Conservation (phyloP, 2,797 vertebrate genomes). For the Micropoecilia bifurca region DNA sequence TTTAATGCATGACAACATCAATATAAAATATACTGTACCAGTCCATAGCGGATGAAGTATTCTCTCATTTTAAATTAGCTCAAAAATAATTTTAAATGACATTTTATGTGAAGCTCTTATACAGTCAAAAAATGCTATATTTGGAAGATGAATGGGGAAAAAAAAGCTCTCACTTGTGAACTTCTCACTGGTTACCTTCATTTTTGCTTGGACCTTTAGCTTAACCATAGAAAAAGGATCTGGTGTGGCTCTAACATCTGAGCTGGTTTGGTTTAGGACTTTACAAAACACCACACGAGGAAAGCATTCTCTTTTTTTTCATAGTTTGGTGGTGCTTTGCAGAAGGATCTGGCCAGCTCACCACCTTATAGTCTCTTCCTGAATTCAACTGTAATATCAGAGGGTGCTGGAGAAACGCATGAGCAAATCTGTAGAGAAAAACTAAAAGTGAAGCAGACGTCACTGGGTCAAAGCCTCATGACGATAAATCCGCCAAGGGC, state of each 20-base stretch:
- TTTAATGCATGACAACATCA: background rate
- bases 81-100: background rate
- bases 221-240: background rate
- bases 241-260: background rate
- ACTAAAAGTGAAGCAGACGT: background rate
- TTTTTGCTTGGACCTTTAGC: background rate
- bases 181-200: background rate
- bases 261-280: background rate
- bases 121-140: background rate
- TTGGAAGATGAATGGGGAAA: background rate
- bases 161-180: background rate
- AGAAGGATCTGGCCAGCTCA: background rate
- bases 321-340: background rate
- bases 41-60: conserved; percentile 4
- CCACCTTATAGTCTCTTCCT: background rate
- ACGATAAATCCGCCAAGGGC: background rate
- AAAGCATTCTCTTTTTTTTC: background rate
- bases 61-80: background rate
- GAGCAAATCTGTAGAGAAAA: background rate
- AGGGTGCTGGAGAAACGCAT: background rate
- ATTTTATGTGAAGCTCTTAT: background rate
- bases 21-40: background rate
- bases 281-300: background rate
- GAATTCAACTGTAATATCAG: background rate
- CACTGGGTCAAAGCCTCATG: background rate